Evolutionary conservation across 2,888 invertebrate species (phyloP), one percentile per base, ranked within the genome.

Genomic region (Agriopis leucophaearia): DNA sequence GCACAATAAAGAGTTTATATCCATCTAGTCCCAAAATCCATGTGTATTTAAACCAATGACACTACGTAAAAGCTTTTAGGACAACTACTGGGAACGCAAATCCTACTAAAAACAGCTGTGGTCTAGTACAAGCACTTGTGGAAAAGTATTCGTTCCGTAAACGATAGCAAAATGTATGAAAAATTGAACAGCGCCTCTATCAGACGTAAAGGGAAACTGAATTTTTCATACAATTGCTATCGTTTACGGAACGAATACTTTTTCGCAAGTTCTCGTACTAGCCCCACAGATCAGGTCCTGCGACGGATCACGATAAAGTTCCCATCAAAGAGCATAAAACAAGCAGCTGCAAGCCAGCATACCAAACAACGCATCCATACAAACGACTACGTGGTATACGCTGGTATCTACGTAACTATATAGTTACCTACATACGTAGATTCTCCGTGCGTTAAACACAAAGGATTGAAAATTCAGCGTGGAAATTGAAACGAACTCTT

Each of bases 391-490:
- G 8, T 18, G 10, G n/a, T 42, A 12, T 42, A 7, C 8, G 16
- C 10, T 45, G 12, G 36, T 45, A 45, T 4, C 16, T 36, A 40
- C n/a, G 47, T 55, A 62, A 2, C 27, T 50, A 40, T 50, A 40
- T n/a, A 48, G n/a, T 27, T 27, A 27, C 27, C 5, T 27, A 27
- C 27, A 27, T 27, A 27, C 5, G 27, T 27, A 27, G 1, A 0
- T 27, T 55, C 35, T 18, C 8, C 16, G 51, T 60, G 42, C 50
- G 52, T 63, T 58, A 63, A 52, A 58, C 62, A 67, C 58, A 67
- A 68, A 59, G 63, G 68, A 45, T 57, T 69, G 56, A 61, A 69
- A 69, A 69, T 64, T 69, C 68, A 15, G 50, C 59, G 47, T 51
- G 8, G 36, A 64, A 64, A 60, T 69, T 61, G 64, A 60, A 69